Evolutionary conservation across 1,140 invertebrate genomes (phyloP), one percentile per base, ranked within the genome.

Genomic region (Pomacea maculata): DNA sequence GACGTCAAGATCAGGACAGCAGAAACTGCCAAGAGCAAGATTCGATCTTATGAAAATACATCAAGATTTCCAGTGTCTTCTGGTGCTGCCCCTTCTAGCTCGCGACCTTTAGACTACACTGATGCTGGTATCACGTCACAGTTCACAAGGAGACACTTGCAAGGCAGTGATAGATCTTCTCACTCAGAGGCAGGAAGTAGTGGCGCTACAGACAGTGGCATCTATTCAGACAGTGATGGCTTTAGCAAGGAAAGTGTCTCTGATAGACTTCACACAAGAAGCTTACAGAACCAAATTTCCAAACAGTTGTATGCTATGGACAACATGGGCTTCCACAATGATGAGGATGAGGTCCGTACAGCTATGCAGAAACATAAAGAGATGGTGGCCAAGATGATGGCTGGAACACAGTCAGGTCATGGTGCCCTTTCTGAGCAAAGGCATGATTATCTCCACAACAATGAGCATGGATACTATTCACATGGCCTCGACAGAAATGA

Each of bases 121-220:
- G 19, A 54, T 54, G n/a, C 64, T 55, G 45, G 63, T 70, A 45
- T 52, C 8, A 15, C 8, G 17, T 25, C 7, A 29, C 80, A 77
- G 75, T 78, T 75, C 68, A 65, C 61, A 15, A 57, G 77, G 8
- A 65, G 82, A 17, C 73, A 78, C 17, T 79, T 82, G 70, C 78
- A 80, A 21, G 84, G 82, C 21, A 83, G 82, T 75, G 82, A 85
- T 55, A 55, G 82, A 14, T 85, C 82, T 0, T 82, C 80, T 29
- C 75, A 67, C 5, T 80, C 79, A 0, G 73, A 74, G 73, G 63
- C 79, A 75, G 79, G 52, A 52, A 73, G 80, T 1, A 82, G 82
- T 14, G 78, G 77, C 3, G 73, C 63, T 57, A 79, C 84, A 29
- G 84, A 85, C 80, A 85, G 84, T 73, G 84, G 84, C 25, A 80